These are phyloP conservation scores for Notoglanidium macrostoma DNA, from an alignment of 2,797 vertebrate species.

Conservation along the genomic window DNA sequence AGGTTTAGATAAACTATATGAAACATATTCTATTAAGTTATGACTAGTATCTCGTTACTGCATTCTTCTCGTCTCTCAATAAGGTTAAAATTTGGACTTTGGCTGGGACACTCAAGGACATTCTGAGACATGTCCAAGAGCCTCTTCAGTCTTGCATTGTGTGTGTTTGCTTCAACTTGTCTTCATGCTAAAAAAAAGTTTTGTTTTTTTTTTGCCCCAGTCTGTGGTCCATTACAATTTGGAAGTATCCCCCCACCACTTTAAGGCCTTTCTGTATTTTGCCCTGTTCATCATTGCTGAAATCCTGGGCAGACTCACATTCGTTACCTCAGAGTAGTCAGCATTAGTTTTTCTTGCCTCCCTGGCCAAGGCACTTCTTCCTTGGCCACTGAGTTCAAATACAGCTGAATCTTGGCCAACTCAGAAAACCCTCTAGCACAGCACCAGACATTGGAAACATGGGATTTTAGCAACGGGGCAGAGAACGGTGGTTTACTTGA, in stretches of 20 bases:
- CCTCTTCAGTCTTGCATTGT: neutral
- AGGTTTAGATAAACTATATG: neutral
- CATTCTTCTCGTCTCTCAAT: neutral
- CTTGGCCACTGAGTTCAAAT: neutral
- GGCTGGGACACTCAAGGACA: neutral
- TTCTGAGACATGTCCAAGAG: neutral
- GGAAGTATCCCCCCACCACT: too few relatives aligned
- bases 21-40: neutral
- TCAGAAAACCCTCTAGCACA: neutral
- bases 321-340: neutral
- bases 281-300: neutral
- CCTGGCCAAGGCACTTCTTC: neutral
- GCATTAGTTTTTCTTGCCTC: neutral
- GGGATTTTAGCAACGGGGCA: neutral
- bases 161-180: neutral
- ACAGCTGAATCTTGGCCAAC: neutral
- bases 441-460: neutral
- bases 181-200: neutral
- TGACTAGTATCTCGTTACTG: neutral
- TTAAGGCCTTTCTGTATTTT: neutral
- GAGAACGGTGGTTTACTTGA: neutral
- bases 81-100: neutral
- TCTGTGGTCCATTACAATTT: neutral
- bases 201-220: neutral
- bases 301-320: neutral